These are phyloP conservation scores for Eugnorisma glareosa DNA, from an alignment of 2,888 invertebrate genomes.

Conservation along the genomic window DNA sequence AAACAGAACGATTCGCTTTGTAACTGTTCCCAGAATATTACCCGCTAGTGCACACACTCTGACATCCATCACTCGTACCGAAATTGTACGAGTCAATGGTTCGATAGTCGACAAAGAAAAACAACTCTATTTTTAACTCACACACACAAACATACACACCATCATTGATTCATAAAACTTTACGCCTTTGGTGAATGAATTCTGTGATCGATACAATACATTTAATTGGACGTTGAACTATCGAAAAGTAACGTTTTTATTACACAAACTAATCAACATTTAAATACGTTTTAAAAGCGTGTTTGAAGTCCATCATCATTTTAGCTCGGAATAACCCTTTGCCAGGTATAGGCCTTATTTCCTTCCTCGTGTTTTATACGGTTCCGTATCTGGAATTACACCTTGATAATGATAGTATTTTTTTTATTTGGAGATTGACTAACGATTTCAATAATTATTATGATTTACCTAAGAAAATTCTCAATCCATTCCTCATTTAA, in stretches of 20 bases:
- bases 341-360: background rate
- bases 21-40: slow-evolving; percentile 33
- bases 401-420: background rate
- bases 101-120: slow-evolving; percentile 28
- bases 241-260: background rate
- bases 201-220: slow-evolving; percentile 35
- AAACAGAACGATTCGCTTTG: slow-evolving; percentile 40
- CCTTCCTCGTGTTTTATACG: background rate
- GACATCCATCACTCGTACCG: slow-evolving; percentile 35
- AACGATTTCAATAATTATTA: background rate
- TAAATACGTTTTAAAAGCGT: slow-evolving; percentile 14
- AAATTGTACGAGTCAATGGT: slow-evolving; percentile 26
- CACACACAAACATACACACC: slow-evolving; percentile 5
- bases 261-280: slow-evolving; percentile 1
- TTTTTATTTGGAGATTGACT: background rate
- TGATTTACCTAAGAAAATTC: background rate
- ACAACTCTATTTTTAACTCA: slow-evolving; percentile 35
- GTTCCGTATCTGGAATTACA: background rate
- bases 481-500: background rate
- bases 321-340: background rate
- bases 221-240: slow-evolving; percentile 22
- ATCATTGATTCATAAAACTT: slow-evolving; percentile 43
- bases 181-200: slow-evolving; percentile 42
- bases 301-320: background rate
- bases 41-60: slow-evolving; percentile 24